A percentile compares a stretch with the other conserved stretches of the same genome.
Evolutionary conservation across 1,140 invertebrate species (phyloP).

Genomic region (Philopotamus ludificatus): DNA sequence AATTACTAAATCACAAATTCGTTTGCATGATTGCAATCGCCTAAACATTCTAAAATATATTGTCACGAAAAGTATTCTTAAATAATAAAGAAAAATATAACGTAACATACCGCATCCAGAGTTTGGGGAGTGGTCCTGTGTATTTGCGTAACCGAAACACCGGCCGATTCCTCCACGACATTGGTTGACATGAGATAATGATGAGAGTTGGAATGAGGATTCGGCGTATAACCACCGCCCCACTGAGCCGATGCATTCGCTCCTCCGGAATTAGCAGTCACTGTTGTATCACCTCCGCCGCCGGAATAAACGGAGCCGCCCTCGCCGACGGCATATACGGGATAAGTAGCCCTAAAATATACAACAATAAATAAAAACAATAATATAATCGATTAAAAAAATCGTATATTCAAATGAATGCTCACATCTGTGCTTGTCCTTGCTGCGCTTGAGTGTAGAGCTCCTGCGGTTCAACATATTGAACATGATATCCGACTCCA

Average conservation of each 20-base stretch:
- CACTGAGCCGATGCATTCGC: slow-evolving; percentile 41
- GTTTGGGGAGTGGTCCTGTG: slow-evolving; percentile 71
- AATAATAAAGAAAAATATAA: background rate
- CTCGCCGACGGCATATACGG: slow-evolving; percentile 79
- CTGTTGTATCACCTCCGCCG: slow-evolving; percentile 44
- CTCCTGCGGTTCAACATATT: slow-evolving; percentile 66
- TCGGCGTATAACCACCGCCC: slow-evolving; percentile 21
- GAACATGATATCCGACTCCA: slow-evolving; percentile 63
- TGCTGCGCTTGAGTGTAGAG: slow-evolving; percentile 57
- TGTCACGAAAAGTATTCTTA: background rate
- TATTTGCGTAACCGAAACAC: slow-evolving; percentile 48
- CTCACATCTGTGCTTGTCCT: slow-evolving; percentile 67
- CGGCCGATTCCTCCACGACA: slow-evolving; percentile 21
- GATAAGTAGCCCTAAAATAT: slow-evolving; percentile 68
- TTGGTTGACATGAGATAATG: slow-evolving; percentile 34
- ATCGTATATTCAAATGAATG: slow-evolving; percentile 37
- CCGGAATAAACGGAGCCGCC: slow-evolving; percentile 58
- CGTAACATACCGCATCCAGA: slow-evolving; percentile 51
- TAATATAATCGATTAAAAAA: background rate
- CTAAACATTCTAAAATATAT: too few relatives aligned
- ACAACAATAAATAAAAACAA: background rate
- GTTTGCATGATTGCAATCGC: too few relatives aligned
- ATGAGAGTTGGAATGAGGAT: slow-evolving; percentile 19
- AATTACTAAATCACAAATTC: too few relatives aligned
- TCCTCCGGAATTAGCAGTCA: slow-evolving; percentile 57